phyloP scores from a whole-genome alignment of 30 jellyfish, hydroid and myxozoan species.

The Turritopsis dohrnii region DNA sequence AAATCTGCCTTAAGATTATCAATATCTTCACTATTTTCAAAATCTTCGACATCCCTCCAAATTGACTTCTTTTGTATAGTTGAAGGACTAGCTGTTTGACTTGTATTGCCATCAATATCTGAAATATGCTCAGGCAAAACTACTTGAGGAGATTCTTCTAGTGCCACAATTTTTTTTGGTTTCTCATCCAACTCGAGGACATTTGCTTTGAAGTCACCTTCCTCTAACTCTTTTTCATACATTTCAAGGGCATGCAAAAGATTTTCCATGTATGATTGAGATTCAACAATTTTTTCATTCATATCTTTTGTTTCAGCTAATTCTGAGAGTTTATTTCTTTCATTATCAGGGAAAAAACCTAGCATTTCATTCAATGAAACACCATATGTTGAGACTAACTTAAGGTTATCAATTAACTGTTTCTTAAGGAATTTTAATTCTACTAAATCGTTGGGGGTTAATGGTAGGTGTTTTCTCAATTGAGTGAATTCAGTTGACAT shows the following conservation, averaged over 20 bases:
- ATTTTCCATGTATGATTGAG: background rate
- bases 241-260: background rate
- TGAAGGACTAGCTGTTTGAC: background rate
- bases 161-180: background rate
- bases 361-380: background rate
- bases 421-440: background rate
- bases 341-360: background rate
- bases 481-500: background rate
- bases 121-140: background rate
- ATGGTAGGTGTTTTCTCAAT: background rate
- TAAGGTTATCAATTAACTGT: background rate
- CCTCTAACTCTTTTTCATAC: background rate
- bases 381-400: background rate
- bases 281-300: background rate
- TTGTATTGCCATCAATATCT: background rate
- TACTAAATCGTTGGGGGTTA: background rate
- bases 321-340: background rate
- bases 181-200: background rate
- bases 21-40: background rate
- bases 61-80: background rate
- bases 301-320: slow-evolving; percentile 7
- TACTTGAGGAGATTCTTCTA: background rate
- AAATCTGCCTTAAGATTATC: background rate
- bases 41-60: background rate
- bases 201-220: background rate